A percentile compares a stretch with the other conserved stretches of the same genome.
Evolutionary conservation across 2,888 invertebrate genomes (phyloP).

Genomic region (Thalpophila matura): DNA sequence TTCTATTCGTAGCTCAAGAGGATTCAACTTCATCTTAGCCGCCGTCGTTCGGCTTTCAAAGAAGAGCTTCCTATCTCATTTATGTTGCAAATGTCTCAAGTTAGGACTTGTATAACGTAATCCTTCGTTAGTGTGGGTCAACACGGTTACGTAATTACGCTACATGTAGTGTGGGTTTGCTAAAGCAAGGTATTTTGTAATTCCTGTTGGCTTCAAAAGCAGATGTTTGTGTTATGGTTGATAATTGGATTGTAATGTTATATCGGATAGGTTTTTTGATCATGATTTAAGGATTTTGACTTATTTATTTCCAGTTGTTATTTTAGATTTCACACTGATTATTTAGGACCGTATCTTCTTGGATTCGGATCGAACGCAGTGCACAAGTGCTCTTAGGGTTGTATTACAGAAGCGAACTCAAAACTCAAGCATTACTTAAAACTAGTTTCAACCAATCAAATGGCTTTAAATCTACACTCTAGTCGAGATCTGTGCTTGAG

Average conservation of each 20-base stretch:
- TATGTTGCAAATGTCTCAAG: slow-evolving; percentile 60
- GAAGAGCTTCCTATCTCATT: slow-evolving; percentile 60
- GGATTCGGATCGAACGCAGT: too few species aligned
- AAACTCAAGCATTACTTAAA: too few species aligned
- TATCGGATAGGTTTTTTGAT: neutral
- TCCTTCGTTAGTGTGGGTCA: slow-evolving; percentile 54
- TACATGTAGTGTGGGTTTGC: slow-evolving; percentile 40
- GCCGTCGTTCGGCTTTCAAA: slow-evolving; percentile 56
- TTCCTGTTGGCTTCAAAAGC: slow-evolving; percentile 7
- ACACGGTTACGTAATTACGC: slow-evolving; percentile 48
- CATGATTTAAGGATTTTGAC: neutral
- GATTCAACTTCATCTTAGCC: slow-evolving; percentile 59
- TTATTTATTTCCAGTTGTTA: too few species aligned
- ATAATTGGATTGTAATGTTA: neutral
- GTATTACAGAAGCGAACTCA: too few species aligned
- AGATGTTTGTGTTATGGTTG: neutral
- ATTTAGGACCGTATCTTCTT: too few species aligned
- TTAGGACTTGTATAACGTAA: slow-evolving; percentile 49
- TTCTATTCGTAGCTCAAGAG: slow-evolving; percentile 57
- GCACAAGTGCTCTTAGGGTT: too few species aligned
- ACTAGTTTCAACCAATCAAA: too few species aligned
- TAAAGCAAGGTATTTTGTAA: slow-evolving; percentile 28
- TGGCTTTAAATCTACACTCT: too few species aligned
- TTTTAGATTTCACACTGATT: too few species aligned
- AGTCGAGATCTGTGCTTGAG: too few species aligned